Evolutionary conservation across 2,113 vertebrate genomes (phyloP), one percentile per base, ranked within the genome.

Genomic region (Sakesphorus luctuosus): DNA sequence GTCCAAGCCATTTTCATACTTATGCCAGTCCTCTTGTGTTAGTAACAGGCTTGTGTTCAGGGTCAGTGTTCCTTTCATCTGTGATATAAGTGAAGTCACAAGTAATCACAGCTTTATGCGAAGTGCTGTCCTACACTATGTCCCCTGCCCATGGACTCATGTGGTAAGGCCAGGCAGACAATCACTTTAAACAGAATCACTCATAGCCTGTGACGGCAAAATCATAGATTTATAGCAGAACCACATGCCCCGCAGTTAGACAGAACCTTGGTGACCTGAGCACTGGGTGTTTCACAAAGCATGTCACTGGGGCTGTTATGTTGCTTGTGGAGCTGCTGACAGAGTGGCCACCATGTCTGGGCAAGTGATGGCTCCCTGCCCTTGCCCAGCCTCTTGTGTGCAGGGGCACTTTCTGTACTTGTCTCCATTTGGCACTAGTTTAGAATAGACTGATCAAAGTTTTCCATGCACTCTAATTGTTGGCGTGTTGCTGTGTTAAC

Each of bases 1-100:
- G 28, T 31, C n/a, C 12, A 26, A 68, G 44, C n/a, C 11, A 6
- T 50, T 73, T 44, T 29, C 74, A 58, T 5, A 5, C 78, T 56
- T 3, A 1, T 19, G 6, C 18, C 2, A 1, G 31, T 49, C 31
- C 4, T 26, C 20, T 31, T 2, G 0, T 68, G 38, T n/a, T 4
- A 3, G 46, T 49, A 33, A 38, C 6, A 10, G 46, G 29, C 59
- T n/a, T 18, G 19, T 31, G 36, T 35, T 62, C 36, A 36, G 29
- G n/a, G 13, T 53, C 18, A 33, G 46, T 31, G 9, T 20, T 40
- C 31, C 3, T 1, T 28, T 62, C 40, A 18, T 47, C 36, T 40
- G 20, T 23, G 78, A 16, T 59, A 5, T 0, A 11, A 28, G 25
- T 38, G 72, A 50, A 67, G 35, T 84, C 52, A 38, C 14, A 13